Percentiles rank a stretch among this genome's conserved stretches.
Evolutionary conservation across 1,140 invertebrate species (phyloP).

Genomic region (Bombus pascuorum): DNA sequence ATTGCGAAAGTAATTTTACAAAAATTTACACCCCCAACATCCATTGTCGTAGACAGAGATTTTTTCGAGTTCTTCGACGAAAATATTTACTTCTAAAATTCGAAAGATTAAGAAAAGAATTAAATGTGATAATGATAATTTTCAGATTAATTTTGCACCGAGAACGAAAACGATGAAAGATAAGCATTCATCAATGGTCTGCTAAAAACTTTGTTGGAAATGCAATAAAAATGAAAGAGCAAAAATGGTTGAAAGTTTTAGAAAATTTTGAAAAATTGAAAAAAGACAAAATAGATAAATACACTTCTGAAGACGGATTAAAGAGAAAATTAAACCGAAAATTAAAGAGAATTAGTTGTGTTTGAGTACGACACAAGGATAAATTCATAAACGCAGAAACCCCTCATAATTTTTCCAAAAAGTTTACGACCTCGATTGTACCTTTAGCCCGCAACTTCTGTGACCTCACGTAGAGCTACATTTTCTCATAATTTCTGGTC

Average conservation of each 20-base stretch:
- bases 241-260: too few species aligned
- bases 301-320: neutral
- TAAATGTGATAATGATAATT: too few species aligned
- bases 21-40: neutral
- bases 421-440: slow-evolving; percentile 20
- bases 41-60: neutral
- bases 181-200: too few species aligned
- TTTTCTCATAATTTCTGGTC: slow-evolving; percentile 18
- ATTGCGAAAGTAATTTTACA: neutral
- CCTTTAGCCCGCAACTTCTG: neutral
- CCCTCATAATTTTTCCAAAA: neutral
- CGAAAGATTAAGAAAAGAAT: too few species aligned
- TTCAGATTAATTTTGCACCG: too few species aligned
- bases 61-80: neutral
- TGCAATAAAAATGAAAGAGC: too few species aligned
- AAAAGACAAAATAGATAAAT: too few species aligned
- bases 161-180: too few species aligned
- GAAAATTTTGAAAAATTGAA: neutral
- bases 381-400: slow-evolving; percentile 28
- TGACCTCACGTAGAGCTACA: slow-evolving; percentile 6
- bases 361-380: neutral
- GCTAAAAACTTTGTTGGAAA: too few species aligned
- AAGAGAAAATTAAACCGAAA: neutral
- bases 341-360: neutral
- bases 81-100: too few species aligned